Evolutionary conservation across 2,113 vertebrate genomes (phyloP).

Genomic region (Megaceryle maxima): DNA sequence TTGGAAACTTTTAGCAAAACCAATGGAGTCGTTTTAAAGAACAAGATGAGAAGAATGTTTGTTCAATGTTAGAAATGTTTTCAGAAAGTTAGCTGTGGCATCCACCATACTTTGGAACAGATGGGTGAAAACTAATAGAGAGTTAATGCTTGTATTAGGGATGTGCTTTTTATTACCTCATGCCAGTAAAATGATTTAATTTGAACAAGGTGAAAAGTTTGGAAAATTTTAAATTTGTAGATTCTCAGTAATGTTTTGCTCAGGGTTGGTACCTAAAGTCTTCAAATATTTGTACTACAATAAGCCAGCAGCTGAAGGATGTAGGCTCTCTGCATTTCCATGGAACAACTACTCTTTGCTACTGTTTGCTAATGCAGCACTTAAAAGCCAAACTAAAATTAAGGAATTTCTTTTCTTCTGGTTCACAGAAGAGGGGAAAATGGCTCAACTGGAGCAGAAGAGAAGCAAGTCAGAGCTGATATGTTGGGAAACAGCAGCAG

Average conservation of each 20-base stretch:
- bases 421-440: not conserved
- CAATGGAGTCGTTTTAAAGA: not conserved
- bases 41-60: not conserved
- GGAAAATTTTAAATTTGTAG: not conserved
- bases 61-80: not conserved
- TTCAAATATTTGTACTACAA: slow-evolving; percentile 12
- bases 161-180: not conserved
- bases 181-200: not conserved
- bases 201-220: not conserved
- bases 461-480: not conserved
- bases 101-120: not conserved
- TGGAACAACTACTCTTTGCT: not conserved
- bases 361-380: not conserved
- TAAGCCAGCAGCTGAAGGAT: not conserved
- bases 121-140: not conserved
- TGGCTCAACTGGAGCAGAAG: not conserved
- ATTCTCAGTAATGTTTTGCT: not conserved
- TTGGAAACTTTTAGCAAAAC: not conserved
- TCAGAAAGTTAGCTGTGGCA: not conserved
- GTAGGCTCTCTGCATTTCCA: not conserved
- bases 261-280: not conserved
- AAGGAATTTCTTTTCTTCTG: not conserved
- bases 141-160: not conserved
- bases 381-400: not conserved
- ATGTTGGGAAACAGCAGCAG: not conserved